Conservation (phyloP, 2,888 invertebrate species). For the Liodrosophila aerea region DNA sequence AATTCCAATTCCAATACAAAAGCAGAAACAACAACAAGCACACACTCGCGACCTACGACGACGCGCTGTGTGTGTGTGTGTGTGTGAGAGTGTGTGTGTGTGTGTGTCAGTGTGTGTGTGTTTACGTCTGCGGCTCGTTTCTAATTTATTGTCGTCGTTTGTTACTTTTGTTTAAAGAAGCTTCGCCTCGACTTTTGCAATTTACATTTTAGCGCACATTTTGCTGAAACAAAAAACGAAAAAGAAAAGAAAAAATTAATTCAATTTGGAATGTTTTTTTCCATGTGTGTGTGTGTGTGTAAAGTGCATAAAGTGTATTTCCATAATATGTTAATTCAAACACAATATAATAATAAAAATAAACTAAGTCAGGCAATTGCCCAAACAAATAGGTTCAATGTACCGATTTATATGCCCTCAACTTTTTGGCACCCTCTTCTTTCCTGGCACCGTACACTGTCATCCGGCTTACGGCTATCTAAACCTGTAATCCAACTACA, state of each 20-base stretch:
- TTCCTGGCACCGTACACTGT: no score
- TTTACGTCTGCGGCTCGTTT: slow-evolving; percentile 33
- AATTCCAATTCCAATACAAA: slow-evolving; percentile 35
- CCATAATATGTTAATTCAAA: slow-evolving; percentile 27
- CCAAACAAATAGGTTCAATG: slow-evolving; percentile 33
- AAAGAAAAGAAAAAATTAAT: background rate
- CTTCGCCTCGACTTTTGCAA: slow-evolving; percentile 32
- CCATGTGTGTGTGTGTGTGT: slow-evolving; percentile 18
- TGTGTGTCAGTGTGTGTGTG: background rate
- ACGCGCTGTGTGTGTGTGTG: background rate
- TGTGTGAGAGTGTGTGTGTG: background rate
- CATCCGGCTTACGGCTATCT: no score
- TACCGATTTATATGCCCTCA: slow-evolving; percentile 19
- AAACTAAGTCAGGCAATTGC: slow-evolving; percentile 22
- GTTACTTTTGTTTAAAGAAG: slow-evolving; percentile 23
- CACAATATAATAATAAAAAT: slow-evolving; percentile 21
- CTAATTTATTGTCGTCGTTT: slow-evolving; percentile 43
- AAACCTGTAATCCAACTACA: background rate
- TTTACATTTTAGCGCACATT: slow-evolving; percentile 58
- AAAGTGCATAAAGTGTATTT: slow-evolving; percentile 51
- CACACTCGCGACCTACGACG: slow-evolving; percentile 40
- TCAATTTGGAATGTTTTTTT: no score
- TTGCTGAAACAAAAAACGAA: slow-evolving; percentile 37
- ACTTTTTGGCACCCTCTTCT: no score
- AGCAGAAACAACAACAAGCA: slow-evolving; percentile 1